A percentile compares a stretch with the other conserved stretches of the same genome.
Evolutionary conservation across 2,113 vertebrate species (phyloP).

Genomic region (Siphamia tubifer): DNA sequence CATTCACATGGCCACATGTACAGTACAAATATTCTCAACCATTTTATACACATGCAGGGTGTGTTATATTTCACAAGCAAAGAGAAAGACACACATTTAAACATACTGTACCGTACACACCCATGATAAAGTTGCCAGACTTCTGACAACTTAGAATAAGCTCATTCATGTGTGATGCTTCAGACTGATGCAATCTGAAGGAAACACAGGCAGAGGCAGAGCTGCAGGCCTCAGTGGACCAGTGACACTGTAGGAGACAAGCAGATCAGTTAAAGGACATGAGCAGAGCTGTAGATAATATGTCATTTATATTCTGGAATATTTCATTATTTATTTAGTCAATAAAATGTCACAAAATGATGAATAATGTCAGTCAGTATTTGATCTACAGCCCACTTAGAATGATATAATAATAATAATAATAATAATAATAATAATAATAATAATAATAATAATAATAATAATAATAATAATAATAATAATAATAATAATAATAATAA

Average conservation of each 20-base stretch:
- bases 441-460: too few relatives aligned
- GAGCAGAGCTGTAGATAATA: too few relatives aligned
- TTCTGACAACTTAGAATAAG: background rate
- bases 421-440: too few relatives aligned
- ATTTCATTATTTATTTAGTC: too few relatives aligned
- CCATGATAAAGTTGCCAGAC: slow-evolving; percentile 7
- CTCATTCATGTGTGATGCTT: background rate
- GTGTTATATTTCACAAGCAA: slow-evolving; percentile 30
- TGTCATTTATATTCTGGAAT: too few relatives aligned
- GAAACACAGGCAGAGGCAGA: slow-evolving; percentile 18
- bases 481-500: too few relatives aligned
- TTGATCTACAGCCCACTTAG: too few relatives aligned
- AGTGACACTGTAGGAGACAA: background rate
- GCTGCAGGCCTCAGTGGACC: background rate
- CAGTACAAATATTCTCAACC: slow-evolving; percentile 18
- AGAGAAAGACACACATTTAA: slow-evolving; percentile 15
- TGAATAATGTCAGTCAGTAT: too few relatives aligned
- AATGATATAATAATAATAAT: too few relatives aligned
- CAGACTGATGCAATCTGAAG: slow-evolving; percentile 30
- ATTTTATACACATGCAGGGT: background rate
- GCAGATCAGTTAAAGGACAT: too few relatives aligned
- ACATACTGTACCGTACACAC: slow-evolving; percentile 9
- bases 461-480: too few relatives aligned
- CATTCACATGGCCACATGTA: background rate
- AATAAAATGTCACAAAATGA: too few relatives aligned